Base-by-base conservation (phyloP, 2,113 vertebrate species). In the Myrmophylax atrothorax region DNA sequence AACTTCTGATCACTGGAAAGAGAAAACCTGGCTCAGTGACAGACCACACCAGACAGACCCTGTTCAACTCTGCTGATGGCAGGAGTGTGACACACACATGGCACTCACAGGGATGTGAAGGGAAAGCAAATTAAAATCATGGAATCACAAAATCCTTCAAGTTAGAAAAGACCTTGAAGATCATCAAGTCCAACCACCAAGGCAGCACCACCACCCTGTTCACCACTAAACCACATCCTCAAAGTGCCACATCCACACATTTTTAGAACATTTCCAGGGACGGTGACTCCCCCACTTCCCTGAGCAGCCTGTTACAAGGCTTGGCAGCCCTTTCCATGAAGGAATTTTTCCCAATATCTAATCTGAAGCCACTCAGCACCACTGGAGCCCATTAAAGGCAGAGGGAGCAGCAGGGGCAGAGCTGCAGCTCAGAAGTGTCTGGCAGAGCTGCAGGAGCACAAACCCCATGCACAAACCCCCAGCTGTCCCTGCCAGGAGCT, bases 21-120 rank as follows among this genome's bases (percentile, higher is more conserved):
- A 29, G n/a, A 73, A 62, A 55, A 29, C 31, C 35, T 28, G 46
- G n/a, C 60, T 75, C 56, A 6, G 18, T n/a, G 33, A 42, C 26
- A 75, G 33, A 24, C 3, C 28, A 23, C 2, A 6, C 13, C 40
- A 42, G 40, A 42, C 40, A 42, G 40, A 42, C 40, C 53, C 38
- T 35, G 14, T 26, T 81, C 55, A 82, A 42, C 33, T 58, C 64
- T 49, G 37, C 46, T 26, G 24, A 29, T 17, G 14, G 16, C 89
- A 53, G 63, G 26, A 42, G 5, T 1, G 10, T 19, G 53, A 16
- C 58, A 62, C 33, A 44, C 33, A 33, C 8, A 6, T 0, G 0
- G 42, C 31, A 67, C 35, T 6, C 38, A 49, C 31, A 47, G 26
- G 14, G 47, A 90, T 3, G 5, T 20, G 59, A 38, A 42, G 58